Base-by-base conservation (phyloP, 1,140 invertebrate species). In the Rhopalosiphum padi region DNA sequence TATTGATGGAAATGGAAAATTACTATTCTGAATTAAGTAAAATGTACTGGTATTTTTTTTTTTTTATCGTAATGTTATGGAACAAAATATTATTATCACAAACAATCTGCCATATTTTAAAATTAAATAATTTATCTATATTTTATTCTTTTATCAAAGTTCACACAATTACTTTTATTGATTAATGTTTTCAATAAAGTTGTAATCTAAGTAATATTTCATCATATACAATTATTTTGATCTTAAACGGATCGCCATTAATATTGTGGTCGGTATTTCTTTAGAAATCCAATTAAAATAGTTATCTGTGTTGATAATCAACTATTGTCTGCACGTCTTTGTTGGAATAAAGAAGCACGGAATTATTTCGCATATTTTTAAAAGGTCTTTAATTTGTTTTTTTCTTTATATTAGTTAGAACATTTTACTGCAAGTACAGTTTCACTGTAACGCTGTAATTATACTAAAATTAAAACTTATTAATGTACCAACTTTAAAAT, bases 271-370 rank as follows among this genome's bases (percentile, higher is more conserved):
- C 11, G 43, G 25, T 21, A 86, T 86, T 46, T n/a, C 7, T 86
- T 86, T 86, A 86, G 6, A 86, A 86, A 86, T 86, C 5, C n/a
- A 86, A 46, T 86, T 86, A 86, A 86, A 46, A 86, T 46, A 86
- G 43, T 86, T 86, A 86, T 86, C 85, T 86, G 23, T 46, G 43
- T 86, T 86, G 43, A 46, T 86, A 46, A 46, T 86, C n/a, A 48
- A 46, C 85, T 46, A 86, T 86, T 86, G 23, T 86, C 41, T 46
- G 43, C 30, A 86, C 23, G 41, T 46, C 85, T 86, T 86, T 86
- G 85, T 46, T 48, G 30, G 7, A 46, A 48, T 46, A n/a, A 43
- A 86, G 30, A 86, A 25, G 41, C 43, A 86, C 25, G 85, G 43
- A 86, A 86, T 86, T 46, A 86, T 30, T 86, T 46, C 23, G 25